phyloP scores from a whole-genome alignment of 2,888 invertebrate species.

The Eutolmus rufibarbis region DNA sequence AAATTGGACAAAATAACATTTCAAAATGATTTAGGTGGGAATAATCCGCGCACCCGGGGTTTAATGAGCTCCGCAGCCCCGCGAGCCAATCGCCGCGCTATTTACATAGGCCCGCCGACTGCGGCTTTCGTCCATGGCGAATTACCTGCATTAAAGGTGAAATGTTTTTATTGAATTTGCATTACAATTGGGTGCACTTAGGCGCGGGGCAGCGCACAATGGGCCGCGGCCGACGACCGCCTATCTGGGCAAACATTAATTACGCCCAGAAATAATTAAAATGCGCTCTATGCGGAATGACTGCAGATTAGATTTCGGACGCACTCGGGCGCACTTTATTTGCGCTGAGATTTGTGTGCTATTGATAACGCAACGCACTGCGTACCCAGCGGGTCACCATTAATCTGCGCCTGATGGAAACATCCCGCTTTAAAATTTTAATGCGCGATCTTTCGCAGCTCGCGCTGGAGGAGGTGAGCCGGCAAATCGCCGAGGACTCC shows the following conservation, averaged over 20 bases:
- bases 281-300: not conserved
- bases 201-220: not conserved
- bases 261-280: constrained; percentile 20
- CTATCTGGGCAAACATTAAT: constrained; percentile 8
- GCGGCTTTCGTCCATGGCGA: not conserved
- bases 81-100: not conserved
- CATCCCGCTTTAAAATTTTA: not conserved
- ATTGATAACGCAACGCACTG: not conserved
- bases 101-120: not conserved
- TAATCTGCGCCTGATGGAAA: not conserved
- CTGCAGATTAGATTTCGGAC: not conserved
- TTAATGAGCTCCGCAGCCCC: not conserved
- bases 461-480: not conserved
- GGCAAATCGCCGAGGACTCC: not conserved
- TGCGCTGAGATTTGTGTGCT: not conserved
- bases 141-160: constrained; percentile 5
- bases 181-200: not conserved
- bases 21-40: constrained; percentile 5
- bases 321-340: not conserved
- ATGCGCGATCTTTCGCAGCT: not conserved
- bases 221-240: not conserved
- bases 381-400: not conserved
- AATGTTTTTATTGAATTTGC: constrained; percentile 26
- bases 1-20: not conserved
- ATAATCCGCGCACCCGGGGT: not conserved